Conservation (phyloP, 2,888 invertebrate genomes). For the Hydrotaea cyrtoneurina region DNA sequence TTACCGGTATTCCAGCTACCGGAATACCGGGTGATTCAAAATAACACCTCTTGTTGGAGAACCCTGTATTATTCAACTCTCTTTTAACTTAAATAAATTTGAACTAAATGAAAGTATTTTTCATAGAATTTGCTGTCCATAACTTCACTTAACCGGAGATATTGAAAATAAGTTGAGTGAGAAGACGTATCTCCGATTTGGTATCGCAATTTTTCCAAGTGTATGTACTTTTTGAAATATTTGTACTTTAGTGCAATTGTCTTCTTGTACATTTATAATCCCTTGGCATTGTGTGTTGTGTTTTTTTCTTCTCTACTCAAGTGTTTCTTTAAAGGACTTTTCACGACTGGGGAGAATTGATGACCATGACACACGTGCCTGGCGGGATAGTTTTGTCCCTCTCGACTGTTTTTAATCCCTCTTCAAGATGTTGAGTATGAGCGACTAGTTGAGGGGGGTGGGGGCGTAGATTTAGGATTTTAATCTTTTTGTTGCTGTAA, state of each 20-base stretch:
- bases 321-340: constrained; percentile 13
- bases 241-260: not conserved
- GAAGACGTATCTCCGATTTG: not conserved
- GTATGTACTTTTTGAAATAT: too few species aligned
- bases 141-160: too few species aligned
- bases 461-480: not conserved
- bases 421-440: constrained; percentile 54
- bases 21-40: too few species aligned
- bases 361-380: constrained; percentile 23
- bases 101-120: too few species aligned
- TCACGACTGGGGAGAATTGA: not conserved
- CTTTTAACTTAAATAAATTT: too few species aligned
- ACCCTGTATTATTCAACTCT: too few species aligned
- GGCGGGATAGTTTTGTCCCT: constrained; percentile 56
- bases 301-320: constrained; percentile 16
- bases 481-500: constrained; percentile 5
- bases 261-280: not conserved
- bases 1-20: too few species aligned
- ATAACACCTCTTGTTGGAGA: too few species aligned
- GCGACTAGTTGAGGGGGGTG: constrained; percentile 6
- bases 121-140: too few species aligned
- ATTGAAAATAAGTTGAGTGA: too few species aligned
- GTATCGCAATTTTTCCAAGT: not conserved
- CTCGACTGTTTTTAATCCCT: constrained; percentile 36
- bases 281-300: not conserved